Evolutionary conservation across 2,797 vertebrate genomes (phyloP), one percentile per base, ranked within the genome.

Genomic region (Thripadectes ignobilis): DNA sequence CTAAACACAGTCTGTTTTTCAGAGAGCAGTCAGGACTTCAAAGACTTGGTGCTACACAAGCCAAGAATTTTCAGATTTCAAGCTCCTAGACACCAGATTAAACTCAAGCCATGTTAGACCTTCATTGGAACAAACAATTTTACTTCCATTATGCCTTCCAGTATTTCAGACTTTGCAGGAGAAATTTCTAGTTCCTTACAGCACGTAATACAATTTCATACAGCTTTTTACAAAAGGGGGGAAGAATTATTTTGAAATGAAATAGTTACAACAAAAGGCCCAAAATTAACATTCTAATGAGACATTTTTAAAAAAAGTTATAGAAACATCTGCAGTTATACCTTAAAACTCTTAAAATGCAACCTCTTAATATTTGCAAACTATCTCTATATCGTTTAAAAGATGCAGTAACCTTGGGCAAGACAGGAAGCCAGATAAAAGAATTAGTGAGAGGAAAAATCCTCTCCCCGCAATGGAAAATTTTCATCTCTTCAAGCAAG

Each of bases 401-500:
- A 94, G 66, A 73, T 79, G 49, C 36, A n/a, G 39, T 11, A 58
- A 93, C 85, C 94, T 89, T 81, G 68, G 46, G 26, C 67, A 89
- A 87, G 73, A 86, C 92, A 65, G 38, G 43, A 91, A 90, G 81
- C 73, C 79, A 93, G 36, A 65, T 83, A 92, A 92, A 96, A 95
- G 75, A 96, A 95, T 81, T 72, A 93, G 61, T 4, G 21, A 95
- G 85, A 93, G 93, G 94, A 97, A 98, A 97, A 96, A 96, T 80
- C 91, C 92, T 95, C 94, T 95, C 72, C 93, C 94, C 2, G 97
- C 97, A 97, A 96, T 97, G 98, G 97, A 98, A 98, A 98, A 96
- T 98, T 98, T 98, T 97, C 96, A 96, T 95, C 96, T 97, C 91
- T 95, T 93, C 67, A 95, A 97, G 96, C 94, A 95, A 92, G 94